Base-by-base conservation (phyloP, 1,140 invertebrate genomes). In the Acromyrmex charruanus region DNA sequence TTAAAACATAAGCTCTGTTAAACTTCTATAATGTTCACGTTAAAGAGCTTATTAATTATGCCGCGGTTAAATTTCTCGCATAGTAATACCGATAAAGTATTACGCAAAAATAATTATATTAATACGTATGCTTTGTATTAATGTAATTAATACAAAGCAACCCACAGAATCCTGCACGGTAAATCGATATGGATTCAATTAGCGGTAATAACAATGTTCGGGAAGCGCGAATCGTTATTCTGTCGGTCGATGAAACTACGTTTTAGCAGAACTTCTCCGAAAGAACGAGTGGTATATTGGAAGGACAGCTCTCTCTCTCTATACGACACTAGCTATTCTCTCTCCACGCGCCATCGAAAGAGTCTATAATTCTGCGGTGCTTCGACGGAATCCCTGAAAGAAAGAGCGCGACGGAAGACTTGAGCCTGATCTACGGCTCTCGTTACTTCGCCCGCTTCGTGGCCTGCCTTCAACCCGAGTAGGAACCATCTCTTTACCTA, bases 361-460 rank as follows among this genome's bases (percentile, higher is more conserved):
- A 69, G 80, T 75, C 80, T 75, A 84, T 84, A 84, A 84, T 84
- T 84, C 69, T 84, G 58, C 80, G 69, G 44, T 69, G 55, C 14
- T 84, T 84, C 55, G 80, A 84, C 44, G 69, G 65, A 74, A 74
- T 61, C 55, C 80, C 69, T 55, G 80, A 63, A 84, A 84, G 80
- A 75, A 75, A 84, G 80, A 82, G 69, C 69, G 80, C 55, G 80
- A 39, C 44, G 80, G 55, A 71, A 9, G n/a, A 84, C 69, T 84
- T 84, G 69, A 84, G 80, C 80, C 80, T 84, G 80, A 84, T 84
- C 69, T 84, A 84, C 71, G 69, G 55, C 39, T 84, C 80, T 84
- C 80, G 80, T 84, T 84, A 84, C 80, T 7, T 69, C 28, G 55
- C 39, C 39, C 69, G 80, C 58, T 75, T 75, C 80, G 69, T 61